Conservation (phyloP, 2,888 invertebrate genomes). For the Lithophane socia region DNA sequence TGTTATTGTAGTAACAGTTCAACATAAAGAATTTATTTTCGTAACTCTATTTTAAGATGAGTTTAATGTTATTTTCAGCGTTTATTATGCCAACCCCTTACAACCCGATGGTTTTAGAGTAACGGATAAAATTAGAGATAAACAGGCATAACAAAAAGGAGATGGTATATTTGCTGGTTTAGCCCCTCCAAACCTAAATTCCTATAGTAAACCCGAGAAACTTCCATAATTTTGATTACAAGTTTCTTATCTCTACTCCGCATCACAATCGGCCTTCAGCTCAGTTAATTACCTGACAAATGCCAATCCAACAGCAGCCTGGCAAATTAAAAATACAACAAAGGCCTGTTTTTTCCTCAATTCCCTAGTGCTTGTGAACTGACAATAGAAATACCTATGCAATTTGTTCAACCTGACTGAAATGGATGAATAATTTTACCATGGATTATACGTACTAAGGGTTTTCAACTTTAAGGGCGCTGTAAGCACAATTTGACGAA, state of each 20-base stretch:
- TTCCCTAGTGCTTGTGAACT: background rate
- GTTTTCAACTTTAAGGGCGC: background rate
- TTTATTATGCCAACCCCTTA: background rate
- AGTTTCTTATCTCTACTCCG: background rate
- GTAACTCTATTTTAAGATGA: background rate
- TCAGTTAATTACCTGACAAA: conserved; percentile 41
- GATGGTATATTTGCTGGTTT: background rate
- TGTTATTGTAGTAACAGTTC: background rate
- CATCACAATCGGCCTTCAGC: conserved; percentile 21
- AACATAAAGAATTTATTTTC: background rate
- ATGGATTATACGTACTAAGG: background rate
- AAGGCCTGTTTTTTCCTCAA: conserved; percentile 27
- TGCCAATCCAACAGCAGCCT: conserved; percentile 24
- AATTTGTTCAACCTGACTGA: conserved; percentile 8
- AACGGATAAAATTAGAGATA: background rate
- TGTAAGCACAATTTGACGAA: background rate
- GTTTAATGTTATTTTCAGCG: background rate
- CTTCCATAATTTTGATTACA: background rate
- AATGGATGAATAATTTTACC: background rate
- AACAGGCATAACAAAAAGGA: background rate
- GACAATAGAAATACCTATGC: conserved; percentile 7
- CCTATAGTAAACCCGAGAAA: background rate
- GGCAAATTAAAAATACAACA: conserved; percentile 40
- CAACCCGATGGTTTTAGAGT: background rate
- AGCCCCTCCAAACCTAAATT: background rate